Evolutionary conservation across 2,797 vertebrate genomes (phyloP), one percentile per base, ranked within the genome.

Genomic region (Decapterus maruadsi): DNA sequence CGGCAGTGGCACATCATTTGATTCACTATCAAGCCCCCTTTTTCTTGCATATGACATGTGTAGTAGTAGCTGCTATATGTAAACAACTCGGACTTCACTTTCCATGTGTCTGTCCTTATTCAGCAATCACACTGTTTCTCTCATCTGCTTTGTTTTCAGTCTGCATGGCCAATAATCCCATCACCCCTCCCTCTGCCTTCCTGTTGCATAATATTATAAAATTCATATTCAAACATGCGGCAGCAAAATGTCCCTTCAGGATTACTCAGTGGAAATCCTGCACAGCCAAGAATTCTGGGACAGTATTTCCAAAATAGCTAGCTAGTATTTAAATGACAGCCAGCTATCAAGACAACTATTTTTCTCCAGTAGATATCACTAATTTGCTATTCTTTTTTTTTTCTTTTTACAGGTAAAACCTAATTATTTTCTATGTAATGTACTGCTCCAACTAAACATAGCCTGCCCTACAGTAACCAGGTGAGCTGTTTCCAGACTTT

Each of bases 141-240:
- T 87, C 83, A 73, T 82, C 22, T 75, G 31, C 73, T 80, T 64
- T 65, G 66, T 75, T 80, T 80, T 80, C 48, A 57, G 14, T 80
- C 60, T 31, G 13, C 42, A 36, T 74, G 68, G 59, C 38, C 63
- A 75, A 36, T 51, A 62, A 45, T 63, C 66, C 45, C 48, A 40
- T 17, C 42, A 67, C 48, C 38, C 66, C 57, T 36, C 14, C 56
- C 53, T 14, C 60, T 0, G 26, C 72, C 72, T 76, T 1, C 58
- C 80, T 75, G 57, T 87, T 90, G 69, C 68, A 62, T 81, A 79
- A 85, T 56, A 62, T 87, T 57, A 68, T 59, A 36, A 43, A 54
- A 85, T 17, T 85, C 77, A 54, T 56, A 26, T 66, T 85, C 43
- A 73, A 85, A 79, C 59, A 48, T 51, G 13, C 22, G 11, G 79